These are phyloP conservation scores for Pangasius djambal DNA, from an alignment of 2,797 vertebrate genomes.

Conservation along the genomic window DNA sequence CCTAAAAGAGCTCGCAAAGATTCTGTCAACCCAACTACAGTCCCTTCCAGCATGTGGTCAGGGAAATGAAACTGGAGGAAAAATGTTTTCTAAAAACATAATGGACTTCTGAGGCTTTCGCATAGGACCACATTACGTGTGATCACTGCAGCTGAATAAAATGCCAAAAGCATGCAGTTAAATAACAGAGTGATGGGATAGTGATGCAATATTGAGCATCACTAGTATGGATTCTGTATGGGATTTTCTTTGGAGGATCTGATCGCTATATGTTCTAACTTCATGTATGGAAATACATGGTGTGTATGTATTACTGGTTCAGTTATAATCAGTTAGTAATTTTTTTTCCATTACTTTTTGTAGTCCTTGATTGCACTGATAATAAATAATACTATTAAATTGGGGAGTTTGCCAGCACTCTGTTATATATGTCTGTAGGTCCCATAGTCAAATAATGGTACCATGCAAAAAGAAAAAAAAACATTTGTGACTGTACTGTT, in stretches of 20 bases:
- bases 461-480: not conserved
- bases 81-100: slow-evolving; percentile 14
- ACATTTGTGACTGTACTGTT: not conserved
- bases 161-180: slow-evolving; percentile 33
- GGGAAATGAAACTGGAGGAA: slow-evolving; percentile 63
- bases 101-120: slow-evolving; percentile 29
- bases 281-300: slow-evolving; percentile 2
- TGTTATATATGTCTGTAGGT: not conserved
- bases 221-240: slow-evolving; percentile 11
- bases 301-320: slow-evolving; percentile 31
- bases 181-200: slow-evolving; percentile 9
- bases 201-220: slow-evolving; percentile 2
- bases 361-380: slow-evolving; percentile 56
- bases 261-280: slow-evolving; percentile 8
- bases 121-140: not conserved
- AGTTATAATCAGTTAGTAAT: not conserved
- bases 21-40: slow-evolving; percentile 62
- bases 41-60: slow-evolving; percentile 67
- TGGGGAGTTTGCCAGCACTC: not conserved
- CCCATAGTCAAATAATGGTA: not conserved
- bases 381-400: slow-evolving; percentile 32
- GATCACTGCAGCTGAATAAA: not conserved
- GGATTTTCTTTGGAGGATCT: slow-evolving; percentile 24
- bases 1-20: slow-evolving; percentile 68
- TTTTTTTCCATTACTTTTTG: slow-evolving; percentile 14